Percentiles rank a stretch among this genome's conserved stretches.
Evolutionary conservation across 1,140 invertebrate species (phyloP).

Genomic region (Pissodes strobi): DNA sequence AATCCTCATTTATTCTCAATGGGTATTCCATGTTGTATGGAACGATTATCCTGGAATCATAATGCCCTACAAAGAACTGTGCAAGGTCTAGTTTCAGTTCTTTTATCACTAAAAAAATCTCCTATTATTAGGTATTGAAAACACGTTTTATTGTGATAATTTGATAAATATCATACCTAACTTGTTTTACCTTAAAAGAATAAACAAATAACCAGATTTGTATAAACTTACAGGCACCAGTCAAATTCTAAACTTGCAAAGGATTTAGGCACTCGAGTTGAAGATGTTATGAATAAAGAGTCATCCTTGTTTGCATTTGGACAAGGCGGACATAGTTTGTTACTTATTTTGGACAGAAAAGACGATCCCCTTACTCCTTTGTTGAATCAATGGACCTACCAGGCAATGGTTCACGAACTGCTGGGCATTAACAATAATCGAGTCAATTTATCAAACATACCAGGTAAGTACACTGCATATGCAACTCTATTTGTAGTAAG

Average conservation of each 20-base stretch:
- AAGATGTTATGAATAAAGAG: constrained; percentile 85
- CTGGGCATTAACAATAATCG: constrained; percentile 94
- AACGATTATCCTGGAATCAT: constrained; percentile 75
- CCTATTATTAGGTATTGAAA: constrained; percentile 70
- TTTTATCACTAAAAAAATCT: constrained; percentile 90
- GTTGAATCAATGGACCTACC: constrained; percentile 99
- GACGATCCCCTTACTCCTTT: constrained; percentile 96
- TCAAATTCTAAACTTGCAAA: constrained; percentile 84
- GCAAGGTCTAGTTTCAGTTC: constrained; percentile 82
- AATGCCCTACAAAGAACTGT: constrained; percentile 74
- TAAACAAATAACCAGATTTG: too few species aligned
- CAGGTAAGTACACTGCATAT: too few species aligned
- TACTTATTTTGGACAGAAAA: constrained; percentile 88
- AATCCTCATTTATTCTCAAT: constrained; percentile 87
- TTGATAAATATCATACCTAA: too few species aligned
- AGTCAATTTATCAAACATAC: constrained; percentile 84
- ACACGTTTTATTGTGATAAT: too few species aligned
- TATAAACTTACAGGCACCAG: constrained; percentile 83
- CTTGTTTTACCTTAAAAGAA: too few species aligned
- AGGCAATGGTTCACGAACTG: constrained; percentile 99
- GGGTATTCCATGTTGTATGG: constrained; percentile 67
- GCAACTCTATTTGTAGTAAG: too few species aligned
- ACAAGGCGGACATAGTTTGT: constrained; percentile 66
- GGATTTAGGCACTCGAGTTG: constrained; percentile 82
- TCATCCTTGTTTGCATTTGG: constrained; percentile 84